These are phyloP conservation scores for Lophotriccus pileatus DNA, from an alignment of 2,797 vertebrate genomes.

Conservation along the genomic window DNA sequence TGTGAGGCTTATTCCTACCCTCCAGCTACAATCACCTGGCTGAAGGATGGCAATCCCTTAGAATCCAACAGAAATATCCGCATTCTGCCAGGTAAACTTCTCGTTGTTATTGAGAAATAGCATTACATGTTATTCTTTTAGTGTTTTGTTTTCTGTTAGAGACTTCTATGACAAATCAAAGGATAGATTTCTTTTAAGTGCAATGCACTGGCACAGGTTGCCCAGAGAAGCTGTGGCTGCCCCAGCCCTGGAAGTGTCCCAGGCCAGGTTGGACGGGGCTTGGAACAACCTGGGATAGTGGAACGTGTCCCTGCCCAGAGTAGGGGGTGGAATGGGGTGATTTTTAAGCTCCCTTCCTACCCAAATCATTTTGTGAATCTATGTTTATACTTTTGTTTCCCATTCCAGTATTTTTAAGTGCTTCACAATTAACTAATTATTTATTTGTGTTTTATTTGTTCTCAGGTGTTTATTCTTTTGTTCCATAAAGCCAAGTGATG, in stretches of 20 bases:
- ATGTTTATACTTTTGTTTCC: background rate
- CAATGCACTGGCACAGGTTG: background rate
- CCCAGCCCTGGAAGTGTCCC: background rate
- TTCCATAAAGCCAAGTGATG: background rate
- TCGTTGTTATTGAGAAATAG: background rate
- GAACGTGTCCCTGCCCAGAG: background rate
- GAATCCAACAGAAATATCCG: slow-evolving; percentile 85
- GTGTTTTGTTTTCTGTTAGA: background rate
- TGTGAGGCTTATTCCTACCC: slow-evolving; percentile 95
- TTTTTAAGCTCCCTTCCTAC: background rate
- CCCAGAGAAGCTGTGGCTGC: background rate
- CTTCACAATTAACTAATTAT: background rate
- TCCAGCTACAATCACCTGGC: slow-evolving; percentile 90
- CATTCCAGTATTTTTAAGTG: background rate
- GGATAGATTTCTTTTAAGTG: background rate
- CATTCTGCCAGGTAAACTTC: slow-evolving; percentile 88
- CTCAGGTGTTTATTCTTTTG: background rate
- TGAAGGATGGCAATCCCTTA: slow-evolving; percentile 87
- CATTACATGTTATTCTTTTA: background rate
- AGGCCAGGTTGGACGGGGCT: background rate
- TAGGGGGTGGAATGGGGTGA: background rate
- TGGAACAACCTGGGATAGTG: background rate
- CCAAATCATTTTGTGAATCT: background rate
- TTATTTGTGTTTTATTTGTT: background rate
- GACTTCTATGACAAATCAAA: background rate